phyloP scores from a whole-genome alignment of 2,888 invertebrate genomes.

The Chydorus sphaericus region DNA sequence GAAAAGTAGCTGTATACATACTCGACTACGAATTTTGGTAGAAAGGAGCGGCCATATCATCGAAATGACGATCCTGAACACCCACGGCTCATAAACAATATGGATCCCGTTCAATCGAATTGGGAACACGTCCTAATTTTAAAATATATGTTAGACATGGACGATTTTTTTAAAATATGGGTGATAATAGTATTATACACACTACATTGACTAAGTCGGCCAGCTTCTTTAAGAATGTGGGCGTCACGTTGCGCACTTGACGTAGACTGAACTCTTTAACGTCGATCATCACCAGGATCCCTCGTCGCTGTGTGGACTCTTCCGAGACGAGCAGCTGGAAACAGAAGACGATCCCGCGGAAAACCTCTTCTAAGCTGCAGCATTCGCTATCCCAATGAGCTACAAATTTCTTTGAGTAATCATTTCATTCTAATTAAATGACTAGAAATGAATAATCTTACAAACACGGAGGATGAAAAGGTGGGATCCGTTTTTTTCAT shows the following conservation, averaged over 20 bases:
- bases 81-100: conserved; percentile 73
- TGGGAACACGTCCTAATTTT: conserved; percentile 60
- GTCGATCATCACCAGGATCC: conserved; percentile 30
- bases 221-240: conserved; percentile 33
- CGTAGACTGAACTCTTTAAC: conserved; percentile 30
- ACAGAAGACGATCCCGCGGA: conserved; percentile 37
- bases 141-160: too few relatives aligned
- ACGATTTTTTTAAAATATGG: too few relatives aligned
- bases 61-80: conserved; percentile 78
- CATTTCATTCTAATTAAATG: background rate
- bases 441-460: conserved; percentile 22
- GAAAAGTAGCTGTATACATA: too few relatives aligned
- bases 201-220: too few relatives aligned
- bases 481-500: conserved; percentile 57
- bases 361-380: conserved; percentile 38
- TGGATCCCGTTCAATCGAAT: conserved; percentile 73
- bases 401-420: conserved; percentile 23
- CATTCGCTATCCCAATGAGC: conserved; percentile 59
- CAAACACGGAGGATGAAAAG: conserved; percentile 35
- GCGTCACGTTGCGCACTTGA: conserved; percentile 36
- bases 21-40: conserved; percentile 65
- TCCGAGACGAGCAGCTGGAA: conserved; percentile 38
- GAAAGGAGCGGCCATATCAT: conserved; percentile 78
- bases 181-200: too few relatives aligned
- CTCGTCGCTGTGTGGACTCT: conserved; percentile 40